Evolutionary conservation across 2,113 vertebrate species (phyloP).

Genomic region (Hippocampus barbouri): DNA sequence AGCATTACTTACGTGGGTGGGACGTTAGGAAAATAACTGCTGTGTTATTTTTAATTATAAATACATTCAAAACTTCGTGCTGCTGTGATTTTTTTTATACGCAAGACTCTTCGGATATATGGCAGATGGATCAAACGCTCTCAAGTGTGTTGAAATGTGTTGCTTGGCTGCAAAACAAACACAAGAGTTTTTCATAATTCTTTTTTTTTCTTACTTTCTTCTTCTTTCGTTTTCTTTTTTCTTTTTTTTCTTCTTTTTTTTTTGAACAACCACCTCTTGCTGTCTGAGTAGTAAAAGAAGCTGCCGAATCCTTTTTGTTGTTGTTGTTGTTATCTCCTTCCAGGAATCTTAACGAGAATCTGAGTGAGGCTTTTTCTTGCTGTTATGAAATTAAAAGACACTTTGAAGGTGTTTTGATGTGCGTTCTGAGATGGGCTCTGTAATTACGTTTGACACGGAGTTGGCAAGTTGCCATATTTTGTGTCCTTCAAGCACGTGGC

Average conservation of each 20-base stretch:
- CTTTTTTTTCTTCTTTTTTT: neutral
- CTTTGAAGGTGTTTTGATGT: slow-evolving; percentile 2
- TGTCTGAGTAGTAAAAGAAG: slow-evolving; percentile 52
- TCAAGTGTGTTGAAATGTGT: slow-evolving; percentile 47
- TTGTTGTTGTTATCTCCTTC: slow-evolving; percentile 52
- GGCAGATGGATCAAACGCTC: slow-evolving; percentile 48
- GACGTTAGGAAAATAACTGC: neutral
- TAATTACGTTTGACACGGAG: neutral
- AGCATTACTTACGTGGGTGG: neutral
- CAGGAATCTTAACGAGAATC: slow-evolving; percentile 60
- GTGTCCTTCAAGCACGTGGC: neutral
- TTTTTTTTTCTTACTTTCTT: neutral
- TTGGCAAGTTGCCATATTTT: neutral
- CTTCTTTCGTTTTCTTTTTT: too few relatives aligned
- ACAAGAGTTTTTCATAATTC: slow-evolving; percentile 19
- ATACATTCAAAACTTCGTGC: neutral
- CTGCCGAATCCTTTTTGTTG: slow-evolving; percentile 20
- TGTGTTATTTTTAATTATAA: neutral
- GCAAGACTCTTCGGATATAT: slow-evolving; percentile 35
- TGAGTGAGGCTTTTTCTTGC: slow-evolving; percentile 37
- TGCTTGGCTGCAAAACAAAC: slow-evolving; percentile 55
- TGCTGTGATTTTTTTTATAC: slow-evolving; percentile 36
- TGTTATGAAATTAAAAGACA: slow-evolving; percentile 1
- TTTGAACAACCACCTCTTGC: slow-evolving; percentile 48
- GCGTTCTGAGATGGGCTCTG: neutral